phyloP scores from a whole-genome alignment of 2,888 invertebrate genomes.

The Diarsia mendica region DNA sequence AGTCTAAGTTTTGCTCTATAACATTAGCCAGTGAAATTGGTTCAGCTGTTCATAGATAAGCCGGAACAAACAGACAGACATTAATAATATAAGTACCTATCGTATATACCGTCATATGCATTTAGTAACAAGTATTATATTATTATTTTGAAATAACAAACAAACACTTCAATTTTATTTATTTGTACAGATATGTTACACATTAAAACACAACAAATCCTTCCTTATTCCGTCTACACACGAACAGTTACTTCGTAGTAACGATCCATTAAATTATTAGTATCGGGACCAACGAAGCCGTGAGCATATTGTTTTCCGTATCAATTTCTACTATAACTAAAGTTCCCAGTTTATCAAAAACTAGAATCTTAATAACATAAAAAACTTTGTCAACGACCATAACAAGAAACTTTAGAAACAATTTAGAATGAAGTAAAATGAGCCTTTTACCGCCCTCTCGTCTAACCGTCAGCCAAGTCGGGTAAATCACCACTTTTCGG shows the following conservation, averaged over 20 bases:
- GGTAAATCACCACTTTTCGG: slow-evolving; percentile 82
- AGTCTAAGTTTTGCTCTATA: no score
- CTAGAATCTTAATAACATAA: slow-evolving; percentile 74
- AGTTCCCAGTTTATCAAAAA: slow-evolving; percentile 64
- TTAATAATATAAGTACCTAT: no score
- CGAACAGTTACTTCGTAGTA: slow-evolving; percentile 49
- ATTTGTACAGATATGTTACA: slow-evolving; percentile 18
- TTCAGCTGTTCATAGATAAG: no score
- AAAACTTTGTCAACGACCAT: slow-evolving; percentile 76
- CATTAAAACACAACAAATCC: slow-evolving; percentile 50
- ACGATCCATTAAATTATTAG: slow-evolving; percentile 63
- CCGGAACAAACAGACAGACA: no score
- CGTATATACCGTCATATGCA: no score
- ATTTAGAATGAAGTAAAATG: slow-evolving; percentile 73
- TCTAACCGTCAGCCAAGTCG: slow-evolving; percentile 55
- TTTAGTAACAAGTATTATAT: no score
- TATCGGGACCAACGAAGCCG: slow-evolving; percentile 49
- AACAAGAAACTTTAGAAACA: slow-evolving; percentile 68
- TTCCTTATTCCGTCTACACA: slow-evolving; percentile 58
- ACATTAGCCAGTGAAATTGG: no score
- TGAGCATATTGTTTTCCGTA: slow-evolving; percentile 65
- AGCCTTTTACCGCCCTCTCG: slow-evolving; percentile 73
- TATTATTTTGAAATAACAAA: no score
- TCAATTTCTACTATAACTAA: slow-evolving; percentile 64
- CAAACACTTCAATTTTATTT: no score